A percentile compares a stretch with the other conserved stretches of the same genome.
phyloP scores from a whole-genome alignment of 2,888 invertebrate genomes.

The Glyphotaelius pellucidus region DNA sequence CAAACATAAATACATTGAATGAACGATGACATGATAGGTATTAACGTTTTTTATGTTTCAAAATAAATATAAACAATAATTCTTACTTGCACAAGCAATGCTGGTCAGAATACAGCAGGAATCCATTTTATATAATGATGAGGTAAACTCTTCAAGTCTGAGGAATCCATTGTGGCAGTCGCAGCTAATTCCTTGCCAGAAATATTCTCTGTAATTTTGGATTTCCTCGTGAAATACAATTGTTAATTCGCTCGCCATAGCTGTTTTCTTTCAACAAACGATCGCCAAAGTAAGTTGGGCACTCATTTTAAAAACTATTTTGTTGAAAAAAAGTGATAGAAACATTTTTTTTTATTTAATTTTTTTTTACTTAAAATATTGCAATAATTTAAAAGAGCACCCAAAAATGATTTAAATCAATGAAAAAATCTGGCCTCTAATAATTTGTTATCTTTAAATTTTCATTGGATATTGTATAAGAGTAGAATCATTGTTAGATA shows the following conservation, averaged over 20 bases:
- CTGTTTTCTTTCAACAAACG: not conserved
- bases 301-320: not conserved
- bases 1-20: not conserved
- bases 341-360: not conserved
- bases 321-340: not conserved
- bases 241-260: not conserved
- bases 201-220: not conserved
- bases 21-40: not conserved
- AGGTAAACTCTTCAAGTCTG: not conserved
- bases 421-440: not conserved
- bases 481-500: not conserved
- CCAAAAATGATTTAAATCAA: not conserved
- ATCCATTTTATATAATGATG: not conserved
- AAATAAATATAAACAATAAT: not conserved
- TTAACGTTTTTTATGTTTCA: not conserved
- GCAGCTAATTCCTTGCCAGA: not conserved
- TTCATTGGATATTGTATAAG: not conserved
- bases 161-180: not conserved
- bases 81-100: conserved; percentile 22
- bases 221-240: not conserved
- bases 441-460: not conserved
- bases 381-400: not conserved
- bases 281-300: not conserved
- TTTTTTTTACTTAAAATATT: not conserved
- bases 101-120: conserved; percentile 11